Evolutionary conservation across 2,888 invertebrate genomes (phyloP), one percentile per base, ranked within the genome.

Genomic region (Dendrolimus houi): DNA sequence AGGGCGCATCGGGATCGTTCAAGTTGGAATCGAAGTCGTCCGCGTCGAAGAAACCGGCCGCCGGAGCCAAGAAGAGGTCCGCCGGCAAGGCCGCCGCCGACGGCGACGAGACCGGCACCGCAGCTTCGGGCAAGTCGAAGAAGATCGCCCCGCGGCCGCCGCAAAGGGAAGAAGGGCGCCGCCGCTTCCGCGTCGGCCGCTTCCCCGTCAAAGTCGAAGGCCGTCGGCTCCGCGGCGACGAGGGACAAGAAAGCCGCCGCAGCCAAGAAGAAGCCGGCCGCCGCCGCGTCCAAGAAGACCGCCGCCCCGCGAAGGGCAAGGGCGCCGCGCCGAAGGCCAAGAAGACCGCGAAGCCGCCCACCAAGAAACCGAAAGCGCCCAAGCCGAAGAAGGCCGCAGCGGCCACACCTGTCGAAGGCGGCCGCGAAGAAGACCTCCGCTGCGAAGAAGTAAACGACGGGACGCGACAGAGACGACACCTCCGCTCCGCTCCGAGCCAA

Each of bases 1-100:
- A 87, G 69, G 92, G 92, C 1, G 92, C 91, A 0, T 82, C 88
- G 13, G 92, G 92, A n/a, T 64, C 69, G 8, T 76, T 75, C 76
- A 91, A 89, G 64, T 70, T 89, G 12, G 79, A 83, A n/a, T 72
- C 76, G 0, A 76, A 75, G 57, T 67, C 70, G 6, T 57, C 71
- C 13, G 64, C 67, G 9, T 56, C 56, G 53, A 56, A 56, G 14
- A 56, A 56, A 53, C 56, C 56, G 8, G 41, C 56, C 7, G 41
- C 9, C 10, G 56, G 40, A 9, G 64, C 63, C 7, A 71, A 70
- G 60, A 68, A 67, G 54, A 62, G 57, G 68, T 64, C 57, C 65
- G 66, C 29, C 29, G 29, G 29, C 29, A 29, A 29, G 13, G 29
- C 57, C 60, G 56, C 57, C 64, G 66, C 8, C 59, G 60, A 64